Conservation (phyloP, 2,113 vertebrate genomes). For the Mustela lutreola region DNA sequence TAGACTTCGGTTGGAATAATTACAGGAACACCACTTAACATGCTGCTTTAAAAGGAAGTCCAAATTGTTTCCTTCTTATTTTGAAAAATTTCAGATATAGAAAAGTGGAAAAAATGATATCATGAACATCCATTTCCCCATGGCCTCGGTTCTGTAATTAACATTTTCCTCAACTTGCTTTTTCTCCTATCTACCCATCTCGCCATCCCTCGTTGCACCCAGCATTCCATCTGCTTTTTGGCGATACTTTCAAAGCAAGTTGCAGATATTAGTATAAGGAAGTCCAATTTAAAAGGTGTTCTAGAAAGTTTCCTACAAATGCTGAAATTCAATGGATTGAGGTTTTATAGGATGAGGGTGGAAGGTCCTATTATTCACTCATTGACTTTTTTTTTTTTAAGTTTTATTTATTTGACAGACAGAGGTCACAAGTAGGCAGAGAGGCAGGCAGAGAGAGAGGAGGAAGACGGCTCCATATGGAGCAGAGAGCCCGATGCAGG, state of each 20-base stretch:
- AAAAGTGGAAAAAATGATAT: background rate
- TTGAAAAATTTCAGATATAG: constrained; percentile 4
- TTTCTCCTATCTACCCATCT: background rate
- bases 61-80: background rate
- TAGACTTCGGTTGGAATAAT: background rate
- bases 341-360: background rate
- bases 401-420: no score
- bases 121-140: no score
- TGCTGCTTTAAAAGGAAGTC: background rate
- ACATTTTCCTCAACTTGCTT: background rate
- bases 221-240: background rate
- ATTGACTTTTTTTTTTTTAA: background rate
- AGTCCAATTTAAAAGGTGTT: background rate
- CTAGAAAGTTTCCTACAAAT: background rate
- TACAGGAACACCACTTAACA: background rate
- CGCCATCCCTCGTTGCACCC: no score
- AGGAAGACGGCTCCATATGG: no score
- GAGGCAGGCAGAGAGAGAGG: no score
- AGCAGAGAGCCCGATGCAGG: no score
- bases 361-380: background rate
- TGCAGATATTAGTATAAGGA: background rate
- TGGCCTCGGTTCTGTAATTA: background rate
- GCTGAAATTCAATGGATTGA: background rate
- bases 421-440: no score
- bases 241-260: constrained; percentile 1